Base-by-base conservation (phyloP, 2,888 invertebrate species). In the Sminthurides aquaticus region DNA sequence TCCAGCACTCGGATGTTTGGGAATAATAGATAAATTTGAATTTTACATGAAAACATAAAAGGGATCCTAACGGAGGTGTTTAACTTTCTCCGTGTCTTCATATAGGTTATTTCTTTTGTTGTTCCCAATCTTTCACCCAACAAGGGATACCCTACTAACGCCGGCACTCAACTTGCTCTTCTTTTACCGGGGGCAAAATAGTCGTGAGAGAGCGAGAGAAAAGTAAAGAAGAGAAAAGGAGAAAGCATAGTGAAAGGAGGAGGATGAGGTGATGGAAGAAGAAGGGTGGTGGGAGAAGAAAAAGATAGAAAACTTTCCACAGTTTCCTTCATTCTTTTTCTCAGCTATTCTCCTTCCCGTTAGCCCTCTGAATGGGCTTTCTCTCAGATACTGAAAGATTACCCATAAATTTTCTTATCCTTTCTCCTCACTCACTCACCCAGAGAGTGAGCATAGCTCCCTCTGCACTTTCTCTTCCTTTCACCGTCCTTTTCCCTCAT, bases 311-410 rank as follows among this genome's bases (percentile, higher is more conserved):
- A 34, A 34, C 8, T 28, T 57, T 60, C 27, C 60, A 26, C 49
- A 24, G 15, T 60, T 27, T 27, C 58, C 49, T 60, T 28, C 60
- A 49, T 52, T 52, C 20, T 48, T 52, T 29, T 24, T 27, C 54
- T 54, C 52, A 52, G 22, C 28, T 29, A 52, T 52, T 49, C 60
- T 28, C 48, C 28, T 20, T 52, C 28, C 26, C 22, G n/a, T 49
- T 26, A 49, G 20, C 54, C 28, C 20, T 20, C 2, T 60, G 52
- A 54, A 54, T 60, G 52, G 52, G 26, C 54, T 60, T 28, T 60
- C 25, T 54, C 54, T 61, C 29, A 61, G 60, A 60, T 61, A 61
- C 55, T 61, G 61, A 61, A 61, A 61, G 60, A 61, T 60, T 61
- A 54, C 55, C 55, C 54, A 61, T 61, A 61, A 61, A 61, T 61